Percentiles rank a stretch among this genome's conserved stretches.
These are phyloP conservation scores for Nasua narica DNA, from an alignment of 2,797 vertebrate genomes.

Conservation along the genomic window DNA sequence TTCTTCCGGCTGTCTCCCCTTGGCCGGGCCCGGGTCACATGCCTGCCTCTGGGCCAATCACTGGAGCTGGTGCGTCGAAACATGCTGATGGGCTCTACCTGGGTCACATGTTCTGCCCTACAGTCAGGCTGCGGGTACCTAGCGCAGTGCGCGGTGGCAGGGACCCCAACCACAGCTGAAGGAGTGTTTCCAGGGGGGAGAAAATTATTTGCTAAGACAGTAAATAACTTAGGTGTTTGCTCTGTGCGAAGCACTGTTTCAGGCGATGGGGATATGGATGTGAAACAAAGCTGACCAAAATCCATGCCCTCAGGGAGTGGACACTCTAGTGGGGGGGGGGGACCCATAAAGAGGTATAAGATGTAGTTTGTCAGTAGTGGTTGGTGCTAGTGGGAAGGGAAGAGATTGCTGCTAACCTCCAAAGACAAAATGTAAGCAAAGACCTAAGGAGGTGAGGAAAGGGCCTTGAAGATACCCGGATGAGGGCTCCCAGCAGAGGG, in stretches of 20 bases:
- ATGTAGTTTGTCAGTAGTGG: not conserved
- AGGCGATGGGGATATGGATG: not conserved
- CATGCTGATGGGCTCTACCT: not conserved
- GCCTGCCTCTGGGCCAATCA: not conserved
- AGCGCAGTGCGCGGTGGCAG: rapidly evolving
- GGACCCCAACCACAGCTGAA: too few species aligned
- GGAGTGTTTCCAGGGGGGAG: not conserved
- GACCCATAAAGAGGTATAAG: not conserved
- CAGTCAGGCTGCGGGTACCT: not conserved
- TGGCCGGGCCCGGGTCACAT: not conserved
- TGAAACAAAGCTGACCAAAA: not conserved
- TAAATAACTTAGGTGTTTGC: not conserved
- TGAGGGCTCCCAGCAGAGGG: not conserved
- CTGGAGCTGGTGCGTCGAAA: not conserved
- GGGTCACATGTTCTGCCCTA: rapidly evolving
- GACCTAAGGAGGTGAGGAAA: not conserved
- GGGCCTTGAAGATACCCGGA: not conserved
- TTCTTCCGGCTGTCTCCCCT: not conserved
- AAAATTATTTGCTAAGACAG: not conserved
- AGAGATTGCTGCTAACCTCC: not conserved
- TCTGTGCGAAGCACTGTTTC: not conserved
- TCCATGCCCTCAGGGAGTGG: not conserved
- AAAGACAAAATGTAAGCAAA: not conserved
- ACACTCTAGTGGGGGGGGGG: not conserved
- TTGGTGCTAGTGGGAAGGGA: too few species aligned